Evolutionary conservation across 2,888 invertebrate species (phyloP), one percentile per base, ranked within the genome.

Genomic region (Dusona sp.): DNA sequence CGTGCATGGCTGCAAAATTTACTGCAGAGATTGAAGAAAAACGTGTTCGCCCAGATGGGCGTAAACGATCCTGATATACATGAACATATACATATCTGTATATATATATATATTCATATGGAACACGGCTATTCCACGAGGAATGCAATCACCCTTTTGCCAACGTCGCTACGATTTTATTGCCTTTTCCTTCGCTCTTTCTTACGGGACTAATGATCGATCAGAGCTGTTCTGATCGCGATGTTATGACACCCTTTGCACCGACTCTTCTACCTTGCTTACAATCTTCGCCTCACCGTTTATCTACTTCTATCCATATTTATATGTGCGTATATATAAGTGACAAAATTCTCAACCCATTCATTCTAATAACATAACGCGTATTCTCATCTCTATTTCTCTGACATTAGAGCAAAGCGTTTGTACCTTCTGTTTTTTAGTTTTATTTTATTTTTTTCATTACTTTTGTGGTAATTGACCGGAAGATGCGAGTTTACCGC

Each of bases 131-230:
- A 65, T 85, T 73, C 65, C 65, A 45, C 67, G 57, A 77, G 85
- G 72, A 86, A 86, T 83, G 83, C 83, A 86, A 86, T 86, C 79
- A 79, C 73, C 72, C n/a, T 67, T 36, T 68, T 67, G 67, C 72
- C 54, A 73, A 48, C 61, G 38, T 73, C 73, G n/a, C 77, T 54
- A 22, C 54, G 13, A 57, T 38, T 38, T 38, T 54, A 48, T 72
- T 45, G 25, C 16, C 38, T 25, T 51, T 25, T 81, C 67, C 22
- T 22, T 74, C 68, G 29, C 75, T 36, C 51, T 57, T 64, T 57
- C 13, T 22, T 16, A 13, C 48, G 7, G 36, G 19, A 77, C 75
- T 77, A 80, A 80, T 80, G 75, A 81, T 81, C 73, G 78, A 78
- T 85, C 73, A 13, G 54, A 68, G 82, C 81, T 68, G 29, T 57